Base-by-base conservation (phyloP, 1,140 invertebrate genomes). In the Argopecten irradians region DNA sequence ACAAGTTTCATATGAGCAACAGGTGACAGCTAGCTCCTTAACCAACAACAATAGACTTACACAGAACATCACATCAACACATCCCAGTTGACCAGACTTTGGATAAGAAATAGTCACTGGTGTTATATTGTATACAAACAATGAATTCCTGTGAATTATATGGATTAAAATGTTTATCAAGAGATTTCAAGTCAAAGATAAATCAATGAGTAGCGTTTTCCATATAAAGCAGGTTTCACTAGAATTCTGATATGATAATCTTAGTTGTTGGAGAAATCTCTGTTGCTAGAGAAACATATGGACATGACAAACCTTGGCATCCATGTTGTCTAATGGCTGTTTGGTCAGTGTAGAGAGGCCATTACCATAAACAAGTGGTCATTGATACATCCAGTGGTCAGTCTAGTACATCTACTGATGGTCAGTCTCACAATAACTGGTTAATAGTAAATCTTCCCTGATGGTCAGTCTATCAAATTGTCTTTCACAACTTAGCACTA, bases 241-340 rank as follows among this genome's bases (percentile, higher is more conserved):
- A 46, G 43, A 46, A 46, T n/a, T 71, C 1, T 5, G 55, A 22
- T n/a, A 71, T 28, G n/a, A n/a, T n/a, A n/a, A n/a, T n/a, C n/a
- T n/a, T n/a, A n/a, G n/a, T n/a, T n/a, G n/a, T n/a, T n/a, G n/a
- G 22, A 11, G 16, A 16, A 71, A 16, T 5, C 2, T n/a, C 28
- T 71, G 55, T 71, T 71, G 55, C 55, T 71, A 28, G n/a, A n/a
- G 55, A 16, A 71, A 71, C 28, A 71, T 71, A 5, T 28, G 55
- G 55, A 28, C 55, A 71, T n/a, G n/a, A n/a, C 55, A 71, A 71
- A 71, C 55, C 55, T 71, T 71, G 55, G 55, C 55, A 71, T 71
- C 55, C 55, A 71, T 71, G 55, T n/a, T 46, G 43, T 46, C 5
- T 46, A 46, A 46, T 46, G 5, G 8, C 7, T n/a, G 55, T 71